A percentile compares a stretch with the other conserved stretches of the same genome.
These are phyloP conservation scores for Polypterus senegalus DNA, from an alignment of 2,113 vertebrate species.

Conservation along the genomic window DNA sequence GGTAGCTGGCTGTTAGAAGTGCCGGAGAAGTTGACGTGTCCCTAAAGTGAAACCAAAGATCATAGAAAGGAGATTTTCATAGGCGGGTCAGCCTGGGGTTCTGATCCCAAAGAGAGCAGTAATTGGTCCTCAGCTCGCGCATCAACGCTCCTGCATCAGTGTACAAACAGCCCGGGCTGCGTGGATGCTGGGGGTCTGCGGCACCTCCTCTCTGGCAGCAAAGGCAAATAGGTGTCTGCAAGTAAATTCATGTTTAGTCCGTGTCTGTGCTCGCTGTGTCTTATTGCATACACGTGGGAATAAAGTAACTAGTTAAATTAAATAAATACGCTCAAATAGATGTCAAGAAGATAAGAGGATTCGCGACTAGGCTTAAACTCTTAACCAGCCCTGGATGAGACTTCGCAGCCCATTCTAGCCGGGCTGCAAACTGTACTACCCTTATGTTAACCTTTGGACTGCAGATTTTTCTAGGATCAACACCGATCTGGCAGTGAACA, in stretches of 20 bases:
- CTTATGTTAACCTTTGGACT: slow-evolving; percentile 6
- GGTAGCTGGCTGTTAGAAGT: too few species aligned
- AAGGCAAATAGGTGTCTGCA: neutral
- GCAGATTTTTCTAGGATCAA: slow-evolving; percentile 3
- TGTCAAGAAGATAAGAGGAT: slow-evolving; percentile 4
- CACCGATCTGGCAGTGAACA: neutral
- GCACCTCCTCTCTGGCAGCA: neutral
- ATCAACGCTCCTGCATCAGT: neutral
- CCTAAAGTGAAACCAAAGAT: slow-evolving; percentile 9
- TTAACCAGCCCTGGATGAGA: slow-evolving; percentile 1
- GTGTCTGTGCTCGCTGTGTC: slow-evolving; percentile 3
- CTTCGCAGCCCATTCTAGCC: neutral
- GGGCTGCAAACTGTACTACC: neutral
- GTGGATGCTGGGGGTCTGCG: neutral
- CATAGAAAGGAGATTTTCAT: slow-evolving; percentile 10
- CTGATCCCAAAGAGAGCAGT: slow-evolving; percentile 11
- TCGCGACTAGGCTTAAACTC: slow-evolving; percentile 7
- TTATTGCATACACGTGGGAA: neutral
- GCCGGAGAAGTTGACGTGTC: slow-evolving; percentile 8
- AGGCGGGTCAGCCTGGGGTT: neutral
- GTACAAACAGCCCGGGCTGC: neutral
- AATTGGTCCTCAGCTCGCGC: slow-evolving; percentile 7
- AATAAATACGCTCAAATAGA: neutral
- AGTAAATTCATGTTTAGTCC: slow-evolving; percentile 1
- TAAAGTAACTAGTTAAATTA: neutral